A percentile compares a stretch with the other conserved stretches of the same genome.
Conservation (phyloP, 2,888 invertebrate genomes). For the Hymenopus coronatus region DNA sequence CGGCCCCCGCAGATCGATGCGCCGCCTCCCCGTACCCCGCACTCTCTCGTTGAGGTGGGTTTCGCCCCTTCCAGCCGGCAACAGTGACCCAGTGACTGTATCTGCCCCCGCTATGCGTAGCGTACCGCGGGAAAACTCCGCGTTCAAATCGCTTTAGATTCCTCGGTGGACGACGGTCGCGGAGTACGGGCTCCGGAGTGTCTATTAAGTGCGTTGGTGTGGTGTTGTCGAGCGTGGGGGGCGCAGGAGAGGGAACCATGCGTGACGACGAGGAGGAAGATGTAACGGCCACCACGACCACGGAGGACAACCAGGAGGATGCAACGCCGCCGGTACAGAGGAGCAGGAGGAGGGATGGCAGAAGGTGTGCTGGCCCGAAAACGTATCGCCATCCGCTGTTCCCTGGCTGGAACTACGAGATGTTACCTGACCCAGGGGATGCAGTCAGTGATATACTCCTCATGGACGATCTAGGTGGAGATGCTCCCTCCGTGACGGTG, state of each 20-base stretch:
- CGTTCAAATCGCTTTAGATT: not conserved
- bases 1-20: conserved; percentile 10
- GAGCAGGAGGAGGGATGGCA: not conserved
- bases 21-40: not conserved
- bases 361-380: conserved; percentile 1
- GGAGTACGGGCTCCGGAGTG: not conserved
- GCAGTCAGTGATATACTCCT: conserved; percentile 31
- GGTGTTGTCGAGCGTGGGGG: not conserved
- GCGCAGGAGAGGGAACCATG: not conserved
- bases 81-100: not conserved
- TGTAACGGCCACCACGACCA: not conserved
- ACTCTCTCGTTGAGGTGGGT: not conserved
- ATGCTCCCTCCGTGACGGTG: conserved; percentile 7
- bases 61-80: not conserved
- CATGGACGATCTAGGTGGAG: conserved; percentile 30
- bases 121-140: not conserved
- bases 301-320: not conserved
- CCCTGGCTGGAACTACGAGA: conserved; percentile 48
- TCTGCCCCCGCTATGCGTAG: not conserved
- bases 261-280: not conserved
- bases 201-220: not conserved
- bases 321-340: not conserved
- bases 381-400: conserved; percentile 32
- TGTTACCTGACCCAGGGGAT: conserved; percentile 46
- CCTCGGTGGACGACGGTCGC: not conserved